These are phyloP conservation scores for Hypolimnas misippus DNA, from an alignment of 2,888 invertebrate genomes.

Conservation along the genomic window DNA sequence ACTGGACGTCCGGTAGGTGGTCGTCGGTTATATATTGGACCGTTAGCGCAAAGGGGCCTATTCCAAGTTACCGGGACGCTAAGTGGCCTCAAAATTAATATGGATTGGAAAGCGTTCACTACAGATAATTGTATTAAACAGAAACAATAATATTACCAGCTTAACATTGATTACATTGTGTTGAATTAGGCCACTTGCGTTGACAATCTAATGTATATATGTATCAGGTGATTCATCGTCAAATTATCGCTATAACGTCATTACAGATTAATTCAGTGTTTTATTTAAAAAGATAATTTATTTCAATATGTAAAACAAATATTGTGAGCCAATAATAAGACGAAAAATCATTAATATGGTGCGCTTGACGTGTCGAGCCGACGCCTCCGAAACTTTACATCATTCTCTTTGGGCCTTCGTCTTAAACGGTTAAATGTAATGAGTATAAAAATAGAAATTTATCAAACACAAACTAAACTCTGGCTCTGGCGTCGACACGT, in stretches of 20 bases:
- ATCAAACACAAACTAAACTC: constrained; percentile 42
- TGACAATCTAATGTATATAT: constrained; percentile 38
- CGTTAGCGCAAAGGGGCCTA: constrained; percentile 43
- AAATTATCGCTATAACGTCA: constrained; percentile 36
- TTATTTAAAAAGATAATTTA: not conserved
- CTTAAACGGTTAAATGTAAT: constrained; percentile 33
- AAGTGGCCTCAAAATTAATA: constrained; percentile 36
- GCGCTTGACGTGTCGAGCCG: constrained; percentile 49
- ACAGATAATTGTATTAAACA: constrained; percentile 29
- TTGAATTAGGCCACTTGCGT: constrained; percentile 48
- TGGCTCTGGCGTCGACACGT: constrained; percentile 57
- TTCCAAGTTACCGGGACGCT: constrained; percentile 35
- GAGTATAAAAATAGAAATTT: constrained; percentile 57
- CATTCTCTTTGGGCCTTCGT: constrained; percentile 18
- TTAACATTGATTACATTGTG: constrained; percentile 32
- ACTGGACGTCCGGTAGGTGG: constrained; percentile 24
- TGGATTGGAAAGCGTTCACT: constrained; percentile 28
- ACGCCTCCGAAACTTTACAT: constrained; percentile 45
- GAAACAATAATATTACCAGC: constrained; percentile 32
- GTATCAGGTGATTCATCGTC: constrained; percentile 44
- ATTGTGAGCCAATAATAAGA: constrained; percentile 30
- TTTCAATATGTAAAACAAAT: not conserved
- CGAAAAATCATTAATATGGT: constrained; percentile 40
- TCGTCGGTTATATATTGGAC: constrained; percentile 31
- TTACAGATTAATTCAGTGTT: not conserved